Conservation (phyloP, 2,797 vertebrate genomes). For the Rachycentron canadum region DNA sequence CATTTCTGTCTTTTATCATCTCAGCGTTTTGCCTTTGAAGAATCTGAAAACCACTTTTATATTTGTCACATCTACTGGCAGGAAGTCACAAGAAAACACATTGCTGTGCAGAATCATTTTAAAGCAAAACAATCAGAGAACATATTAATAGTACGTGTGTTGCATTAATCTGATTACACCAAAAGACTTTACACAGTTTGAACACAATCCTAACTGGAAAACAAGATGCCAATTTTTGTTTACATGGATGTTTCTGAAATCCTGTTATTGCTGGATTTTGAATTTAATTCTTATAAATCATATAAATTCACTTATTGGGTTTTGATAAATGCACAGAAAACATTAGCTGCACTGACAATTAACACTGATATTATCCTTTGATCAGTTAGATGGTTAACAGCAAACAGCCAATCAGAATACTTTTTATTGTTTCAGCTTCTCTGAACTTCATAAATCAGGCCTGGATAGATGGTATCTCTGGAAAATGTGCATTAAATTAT, state of each 20-base stretch:
- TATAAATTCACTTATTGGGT: background rate
- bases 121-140: conserved; percentile 30
- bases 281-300: conserved; percentile 9
- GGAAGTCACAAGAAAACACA: background rate
- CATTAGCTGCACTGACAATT: background rate
- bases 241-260: background rate
- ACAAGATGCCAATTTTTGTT: background rate
- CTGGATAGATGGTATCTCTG: background rate
- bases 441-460: background rate
- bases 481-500: background rate
- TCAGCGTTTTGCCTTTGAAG: background rate
- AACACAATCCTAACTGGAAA: background rate
- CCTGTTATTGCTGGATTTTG: background rate
- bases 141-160: background rate
- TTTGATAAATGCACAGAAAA: background rate
- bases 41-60: background rate
- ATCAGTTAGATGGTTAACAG: background rate
- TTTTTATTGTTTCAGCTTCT: background rate
- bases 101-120: conserved; percentile 30
- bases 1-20: too few species aligned
- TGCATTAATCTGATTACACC: conserved; percentile 25
- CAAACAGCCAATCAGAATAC: background rate
- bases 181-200: background rate
- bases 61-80: conserved; percentile 1
- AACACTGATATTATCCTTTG: background rate